Conservation (phyloP, 2,113 vertebrate genomes). For the Megaceryle maxima region DNA sequence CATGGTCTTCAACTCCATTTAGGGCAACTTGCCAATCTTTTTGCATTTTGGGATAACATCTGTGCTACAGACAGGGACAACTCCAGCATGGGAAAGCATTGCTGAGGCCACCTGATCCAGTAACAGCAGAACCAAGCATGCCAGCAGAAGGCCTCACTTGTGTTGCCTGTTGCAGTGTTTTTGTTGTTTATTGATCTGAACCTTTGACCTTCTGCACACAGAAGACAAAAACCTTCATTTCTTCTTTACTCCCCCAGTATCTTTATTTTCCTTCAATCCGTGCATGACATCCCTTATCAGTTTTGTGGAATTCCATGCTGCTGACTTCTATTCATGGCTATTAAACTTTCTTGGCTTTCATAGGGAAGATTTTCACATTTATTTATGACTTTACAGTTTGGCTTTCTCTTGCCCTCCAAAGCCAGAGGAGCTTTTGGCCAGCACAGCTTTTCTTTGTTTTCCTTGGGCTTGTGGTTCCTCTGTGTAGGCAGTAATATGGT, state of each 20-base stretch:
- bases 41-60: rapidly evolving
- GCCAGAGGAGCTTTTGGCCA: background rate
- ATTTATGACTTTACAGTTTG: background rate
- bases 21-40: background rate
- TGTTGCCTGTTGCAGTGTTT: background rate
- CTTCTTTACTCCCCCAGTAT: background rate
- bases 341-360: background rate
- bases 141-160: background rate
- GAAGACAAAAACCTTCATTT: background rate
- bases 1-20: background rate
- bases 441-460: background rate
- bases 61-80: background rate
- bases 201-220: background rate
- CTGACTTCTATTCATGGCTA: background rate
- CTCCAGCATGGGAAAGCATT: background rate
- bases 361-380: background rate
- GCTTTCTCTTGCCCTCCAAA: background rate
- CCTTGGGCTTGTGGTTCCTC: background rate
- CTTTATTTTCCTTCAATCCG: background rate
- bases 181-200: background rate
- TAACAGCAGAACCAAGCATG: background rate
- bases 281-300: background rate
- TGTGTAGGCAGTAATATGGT: background rate
- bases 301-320: background rate
- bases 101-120: background rate